These are phyloP conservation scores for Stomatorhinus ivindoensis DNA, from an alignment of 2,113 vertebrate species.

Conservation along the genomic window DNA sequence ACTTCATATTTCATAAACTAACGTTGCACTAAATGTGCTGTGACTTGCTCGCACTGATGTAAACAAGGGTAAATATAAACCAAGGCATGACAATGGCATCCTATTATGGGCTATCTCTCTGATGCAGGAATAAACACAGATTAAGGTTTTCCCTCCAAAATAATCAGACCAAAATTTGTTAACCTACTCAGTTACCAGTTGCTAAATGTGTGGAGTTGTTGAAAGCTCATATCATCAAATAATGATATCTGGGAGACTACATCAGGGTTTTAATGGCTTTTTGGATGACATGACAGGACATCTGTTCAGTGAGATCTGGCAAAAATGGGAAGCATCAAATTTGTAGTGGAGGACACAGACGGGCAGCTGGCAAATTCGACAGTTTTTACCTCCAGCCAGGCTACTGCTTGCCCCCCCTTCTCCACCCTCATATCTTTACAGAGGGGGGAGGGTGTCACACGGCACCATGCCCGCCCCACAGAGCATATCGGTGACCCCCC, in stretches of 20 bases:
- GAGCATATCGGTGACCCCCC: not conserved
- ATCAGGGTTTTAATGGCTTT: not conserved
- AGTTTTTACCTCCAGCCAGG: not conserved
- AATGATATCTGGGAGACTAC: not conserved
- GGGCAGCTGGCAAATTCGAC: not conserved
- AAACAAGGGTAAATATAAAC: not conserved
- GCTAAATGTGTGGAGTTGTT: not conserved
- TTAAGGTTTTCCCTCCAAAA: not conserved
- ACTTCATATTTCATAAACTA: too few species aligned
- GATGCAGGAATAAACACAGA: not conserved
- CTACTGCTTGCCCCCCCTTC: not conserved
- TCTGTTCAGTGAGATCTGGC: slow-evolving; percentile 1
- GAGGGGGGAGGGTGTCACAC: not conserved
- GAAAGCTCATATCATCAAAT: not conserved
- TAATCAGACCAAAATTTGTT: not conserved
- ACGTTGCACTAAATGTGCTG: not conserved
- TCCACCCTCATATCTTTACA: not conserved
- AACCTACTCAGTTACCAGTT: not conserved
- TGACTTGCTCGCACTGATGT: not conserved
- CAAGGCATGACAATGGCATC: too few species aligned
- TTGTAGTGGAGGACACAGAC: not conserved
- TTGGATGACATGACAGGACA: slow-evolving; percentile 3
- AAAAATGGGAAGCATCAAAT: slow-evolving; percentile 1
- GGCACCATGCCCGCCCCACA: not conserved
- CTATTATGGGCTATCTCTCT: not conserved